A percentile compares a stretch with the other conserved stretches of the same genome.
These are phyloP conservation scores for Mobula birostris DNA, from an alignment of 2,113 vertebrate genomes.

Conservation along the genomic window DNA sequence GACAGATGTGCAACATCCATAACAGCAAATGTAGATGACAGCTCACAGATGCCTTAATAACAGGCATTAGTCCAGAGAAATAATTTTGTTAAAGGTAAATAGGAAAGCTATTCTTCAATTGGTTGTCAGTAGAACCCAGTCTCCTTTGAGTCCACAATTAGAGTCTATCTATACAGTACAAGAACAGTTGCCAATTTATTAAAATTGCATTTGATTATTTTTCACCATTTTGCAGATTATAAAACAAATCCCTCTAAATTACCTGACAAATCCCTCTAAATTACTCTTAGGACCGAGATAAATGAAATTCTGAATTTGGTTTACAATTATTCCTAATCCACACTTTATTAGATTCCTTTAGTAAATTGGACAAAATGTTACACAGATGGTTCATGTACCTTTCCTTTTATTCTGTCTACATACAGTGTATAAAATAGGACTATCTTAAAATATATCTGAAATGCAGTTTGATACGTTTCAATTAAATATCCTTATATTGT, in stretches of 20 bases:
- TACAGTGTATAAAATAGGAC: background rate
- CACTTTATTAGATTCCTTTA: background rate
- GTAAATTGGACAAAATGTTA: background rate
- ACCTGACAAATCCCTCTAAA: background rate
- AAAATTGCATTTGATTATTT: conserved; percentile 2
- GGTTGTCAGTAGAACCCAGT: background rate
- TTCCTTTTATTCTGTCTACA: background rate
- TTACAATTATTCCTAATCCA: background rate
- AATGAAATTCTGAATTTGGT: background rate
- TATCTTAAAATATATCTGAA: background rate
- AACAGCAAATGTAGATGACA: conserved; percentile 7
- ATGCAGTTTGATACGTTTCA: background rate
- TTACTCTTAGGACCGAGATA: background rate
- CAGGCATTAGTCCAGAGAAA: background rate
- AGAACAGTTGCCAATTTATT: background rate
- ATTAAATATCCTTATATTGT: too few relatives aligned
- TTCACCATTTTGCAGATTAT: background rate
- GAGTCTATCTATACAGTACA: background rate
- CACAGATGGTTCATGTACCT: background rate
- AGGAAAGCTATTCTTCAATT: background rate
- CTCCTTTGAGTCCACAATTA: background rate
- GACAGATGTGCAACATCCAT: conserved; percentile 7
- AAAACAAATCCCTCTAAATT: background rate
- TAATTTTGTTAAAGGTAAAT: conserved; percentile 19
- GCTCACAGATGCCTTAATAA: conserved; percentile 32